Base-by-base conservation (phyloP, 2,797 vertebrate genomes). In the Lacerta bilineata region DNA sequence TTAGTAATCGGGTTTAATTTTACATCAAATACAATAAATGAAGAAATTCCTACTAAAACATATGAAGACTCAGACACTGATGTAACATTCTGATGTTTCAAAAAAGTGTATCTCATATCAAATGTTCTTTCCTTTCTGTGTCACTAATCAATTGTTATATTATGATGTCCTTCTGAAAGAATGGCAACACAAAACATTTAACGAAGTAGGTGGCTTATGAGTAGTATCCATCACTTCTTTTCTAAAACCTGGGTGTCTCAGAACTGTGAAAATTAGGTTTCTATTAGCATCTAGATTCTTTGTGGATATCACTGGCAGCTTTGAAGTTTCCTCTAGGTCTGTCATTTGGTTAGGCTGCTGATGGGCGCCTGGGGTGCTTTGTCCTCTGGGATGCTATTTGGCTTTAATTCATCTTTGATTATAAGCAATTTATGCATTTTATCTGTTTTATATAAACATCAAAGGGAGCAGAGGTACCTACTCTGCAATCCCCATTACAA, bases 291-390 rank as follows among this genome's bases (percentile, higher is more conserved):
- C 90, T 91, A 90, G 91, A 93, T 94, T 94, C 93, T 93, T 94
- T 87, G 95, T 96, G 95, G 93, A 95, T 97, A 96, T 96, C 93
- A 92, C 90, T 94, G 93, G 94, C 95, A 95, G 95, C 96, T 97
- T 96, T 97, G 96, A 97, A 96, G 96, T 96, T 93, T 90, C 91
- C 96, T 95, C 94, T 93, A 95, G 94, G 95, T 95, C 95, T 96
- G 94, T 97, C 94, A 96, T 96, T 96, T 96, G 92, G 89, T 93
- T 93, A 95, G 95, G 93, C 91, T 93, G 95, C 85, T 95, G 93
- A 93, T 90, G 94, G 95, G 94, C 94, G 88, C 95, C 95, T 95
- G 95, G 92, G 94, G 96, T 95, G 93, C 91, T 96, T 93, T 96
- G 95, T 96, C 95, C 95, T 96, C 92, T 17, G 88, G 94, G 93